Evolutionary conservation across 2,113 vertebrate genomes (phyloP), one percentile per base, ranked within the genome.

Genomic region (Erythrocercus mccallii): DNA sequence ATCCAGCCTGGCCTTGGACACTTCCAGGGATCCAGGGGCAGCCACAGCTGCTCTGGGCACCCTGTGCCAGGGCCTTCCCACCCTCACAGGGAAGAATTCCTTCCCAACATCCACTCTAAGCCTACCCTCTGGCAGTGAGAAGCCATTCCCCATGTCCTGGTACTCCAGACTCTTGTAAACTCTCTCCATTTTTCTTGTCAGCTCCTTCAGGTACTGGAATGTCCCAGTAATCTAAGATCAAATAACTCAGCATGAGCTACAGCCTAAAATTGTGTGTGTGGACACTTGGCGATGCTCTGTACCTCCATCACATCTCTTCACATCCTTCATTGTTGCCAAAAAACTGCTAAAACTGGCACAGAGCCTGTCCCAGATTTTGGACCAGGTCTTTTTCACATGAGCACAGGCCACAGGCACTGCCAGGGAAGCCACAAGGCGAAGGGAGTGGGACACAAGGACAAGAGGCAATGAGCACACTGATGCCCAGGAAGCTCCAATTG

Each of bases 1-100:
- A 0, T 66, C 45, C 54, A 69, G 0, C 21, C 54, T 48, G 40
- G 17, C 17, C 40, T 82, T 1, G 54, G 0, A 9, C 62, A 69
- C 17, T 61, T 1, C 40, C 62, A 76, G 62, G 40, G 47, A 47
- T 76, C 30, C 76, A 53, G n/a, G 30, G 5, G n/a, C 40, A 68
- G 40, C 47, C 61, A 35, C n/a, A 74, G 53, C 20, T 81, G 2
- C 69, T 66, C 38, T 88, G 69, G 23, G 5, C 25, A 64, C 0
- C 21, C 50, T 81, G 37, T 44, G 44, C 38, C 54, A 54, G 30
- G 40, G 47, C 35, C 40, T 69, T 6, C 0, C 3, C 17, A 0
- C 12, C 18, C 21, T 90, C 25, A 16, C 11, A 54, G 47, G 14
- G 30, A 54, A 23, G 0, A 12, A 76, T 69, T 90, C 8, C 4